These are phyloP conservation scores for Istiophorus platypterus DNA, from an alignment of 2,113 vertebrate genomes.

Conservation along the genomic window DNA sequence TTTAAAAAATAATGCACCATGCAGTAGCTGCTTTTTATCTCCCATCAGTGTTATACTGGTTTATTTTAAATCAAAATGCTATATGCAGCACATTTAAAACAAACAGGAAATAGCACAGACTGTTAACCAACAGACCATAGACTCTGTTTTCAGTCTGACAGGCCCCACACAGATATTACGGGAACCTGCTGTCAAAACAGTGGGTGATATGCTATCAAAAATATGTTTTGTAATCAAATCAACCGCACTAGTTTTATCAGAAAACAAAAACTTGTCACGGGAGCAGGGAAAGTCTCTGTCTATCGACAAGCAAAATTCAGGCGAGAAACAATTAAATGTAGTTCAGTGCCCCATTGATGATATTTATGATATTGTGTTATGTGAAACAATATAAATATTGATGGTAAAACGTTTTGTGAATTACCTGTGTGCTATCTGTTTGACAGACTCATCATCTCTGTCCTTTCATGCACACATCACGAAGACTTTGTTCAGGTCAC, in stretches of 20 bases:
- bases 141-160: slow-evolving; percentile 33
- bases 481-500: slow-evolving; percentile 21
- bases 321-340: not conserved
- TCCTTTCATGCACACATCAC: not conserved
- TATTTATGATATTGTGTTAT: not conserved
- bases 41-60: not conserved
- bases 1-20: not conserved
- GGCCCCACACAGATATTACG: slow-evolving; percentile 29
- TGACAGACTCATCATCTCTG: not conserved
- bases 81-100: not conserved
- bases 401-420: not conserved
- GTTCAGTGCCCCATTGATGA: not conserved
- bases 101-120: slow-evolving; percentile 14
- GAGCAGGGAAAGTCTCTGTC: not conserved
- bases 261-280: too few relatives aligned
- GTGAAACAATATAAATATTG: not conserved
- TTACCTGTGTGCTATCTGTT: not conserved
- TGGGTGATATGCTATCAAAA: slow-evolving; percentile 42
- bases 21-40: not conserved
- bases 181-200: slow-evolving; percentile 47
- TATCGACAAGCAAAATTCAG: slow-evolving; percentile 11
- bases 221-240: slow-evolving; percentile 40
- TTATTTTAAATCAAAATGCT: slow-evolving; percentile 21
- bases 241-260: slow-evolving; percentile 31
- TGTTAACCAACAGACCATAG: slow-evolving; percentile 1